Percentiles rank a stretch among this genome's conserved stretches.
These are phyloP conservation scores for Spodoptera picta DNA, from an alignment of 2,888 invertebrate genomes.

Conservation along the genomic window DNA sequence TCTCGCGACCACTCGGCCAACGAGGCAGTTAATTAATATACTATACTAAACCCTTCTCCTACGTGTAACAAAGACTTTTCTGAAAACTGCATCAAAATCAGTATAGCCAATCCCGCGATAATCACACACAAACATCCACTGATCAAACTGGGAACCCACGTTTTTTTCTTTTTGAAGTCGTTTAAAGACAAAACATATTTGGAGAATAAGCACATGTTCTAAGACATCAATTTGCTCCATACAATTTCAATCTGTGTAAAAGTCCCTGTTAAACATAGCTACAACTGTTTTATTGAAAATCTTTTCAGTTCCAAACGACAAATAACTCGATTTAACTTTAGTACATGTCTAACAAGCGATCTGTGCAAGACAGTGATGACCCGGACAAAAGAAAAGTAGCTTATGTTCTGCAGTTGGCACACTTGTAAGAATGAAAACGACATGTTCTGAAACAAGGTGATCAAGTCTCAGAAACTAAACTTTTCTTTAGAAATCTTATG, in stretches of 20 bases:
- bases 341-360: constrained; percentile 40
- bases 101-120: too few relatives aligned
- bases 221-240: too few relatives aligned
- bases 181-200: too few relatives aligned
- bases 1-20: too few relatives aligned
- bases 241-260: not conserved
- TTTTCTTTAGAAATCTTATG: not conserved
- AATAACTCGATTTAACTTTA: constrained; percentile 44
- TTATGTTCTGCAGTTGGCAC: constrained; percentile 45
- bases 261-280: constrained; percentile 5
- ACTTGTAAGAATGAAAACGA: constrained; percentile 29
- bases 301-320: constrained; percentile 19
- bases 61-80: too few relatives aligned
- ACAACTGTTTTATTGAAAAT: constrained; percentile 14
- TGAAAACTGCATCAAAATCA: too few relatives aligned
- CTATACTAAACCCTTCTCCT: too few relatives aligned
- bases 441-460: constrained; percentile 46
- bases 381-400: constrained; percentile 39
- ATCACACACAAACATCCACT: too few relatives aligned
- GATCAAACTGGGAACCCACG: too few relatives aligned
- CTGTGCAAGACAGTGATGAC: constrained; percentile 46
- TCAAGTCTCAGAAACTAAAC: constrained; percentile 36
- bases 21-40: too few relatives aligned
- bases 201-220: too few relatives aligned
- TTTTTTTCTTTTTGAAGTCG: too few relatives aligned